Conservation (phyloP, 2,797 vertebrate species). For the Emys orbicularis region DNA sequence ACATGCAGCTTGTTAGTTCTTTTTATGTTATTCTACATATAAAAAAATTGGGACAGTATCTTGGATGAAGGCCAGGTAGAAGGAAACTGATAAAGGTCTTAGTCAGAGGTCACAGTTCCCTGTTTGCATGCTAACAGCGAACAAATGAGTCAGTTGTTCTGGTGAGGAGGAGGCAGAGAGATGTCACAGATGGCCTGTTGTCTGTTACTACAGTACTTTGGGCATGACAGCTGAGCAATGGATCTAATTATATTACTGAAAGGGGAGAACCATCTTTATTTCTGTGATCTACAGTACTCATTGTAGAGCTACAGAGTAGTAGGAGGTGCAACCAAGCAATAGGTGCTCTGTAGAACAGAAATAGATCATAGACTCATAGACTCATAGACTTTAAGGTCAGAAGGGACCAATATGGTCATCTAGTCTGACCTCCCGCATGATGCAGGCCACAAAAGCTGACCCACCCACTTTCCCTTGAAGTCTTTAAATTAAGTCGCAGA, state of each 20-base stretch:
- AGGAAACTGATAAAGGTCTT: slow-evolving; percentile 1
- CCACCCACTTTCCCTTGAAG: too few species aligned
- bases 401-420: too few species aligned
- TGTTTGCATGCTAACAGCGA: slow-evolving; percentile 48
- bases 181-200: slow-evolving; percentile 68
- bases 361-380: too few species aligned
- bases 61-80: background rate
- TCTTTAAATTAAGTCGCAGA: too few species aligned
- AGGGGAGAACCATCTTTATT: slow-evolving; percentile 56
- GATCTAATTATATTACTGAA: slow-evolving; percentile 72
- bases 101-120: slow-evolving; percentile 51
- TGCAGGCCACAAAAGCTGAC: too few species aligned
- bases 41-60: background rate
- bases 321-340: background rate
- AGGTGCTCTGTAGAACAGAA: slow-evolving; percentile 18
- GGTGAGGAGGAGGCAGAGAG: slow-evolving; percentile 38
- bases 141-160: slow-evolving; percentile 13
- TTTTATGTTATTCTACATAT: background rate
- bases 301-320: slow-evolving; percentile 29
- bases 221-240: slow-evolving; percentile 76
- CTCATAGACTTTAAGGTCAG: too few species aligned
- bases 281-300: slow-evolving; percentile 40
- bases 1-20: background rate
- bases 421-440: too few species aligned
- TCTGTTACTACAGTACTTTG: slow-evolving; percentile 68